Evolutionary conservation across 2,113 vertebrate species (phyloP).

Genomic region (Vicugna pacos): DNA sequence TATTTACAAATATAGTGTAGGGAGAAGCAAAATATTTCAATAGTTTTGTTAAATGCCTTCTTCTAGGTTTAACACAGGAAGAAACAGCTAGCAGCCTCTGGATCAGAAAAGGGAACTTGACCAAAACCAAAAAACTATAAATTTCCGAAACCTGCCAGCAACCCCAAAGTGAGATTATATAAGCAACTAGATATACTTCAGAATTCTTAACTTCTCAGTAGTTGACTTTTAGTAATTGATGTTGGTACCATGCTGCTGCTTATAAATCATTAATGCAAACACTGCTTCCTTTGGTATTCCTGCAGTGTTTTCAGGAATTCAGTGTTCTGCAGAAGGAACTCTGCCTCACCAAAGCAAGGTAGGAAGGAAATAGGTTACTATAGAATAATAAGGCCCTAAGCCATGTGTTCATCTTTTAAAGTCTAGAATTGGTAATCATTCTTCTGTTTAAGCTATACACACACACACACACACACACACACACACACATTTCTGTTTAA

Average conservation of each 20-base stretch:
- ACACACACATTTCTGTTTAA: neutral
- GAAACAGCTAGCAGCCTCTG: neutral
- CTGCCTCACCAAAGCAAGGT: constrained; percentile 66
- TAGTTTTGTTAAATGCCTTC: neutral
- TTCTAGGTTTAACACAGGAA: neutral
- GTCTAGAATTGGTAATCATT: neutral
- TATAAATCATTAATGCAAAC: neutral
- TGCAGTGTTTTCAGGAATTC: neutral
- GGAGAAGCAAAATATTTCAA: neutral
- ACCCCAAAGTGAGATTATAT: neutral
- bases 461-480: no score
- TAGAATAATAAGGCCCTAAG: constrained; percentile 89
- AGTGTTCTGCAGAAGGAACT: constrained; percentile 28
- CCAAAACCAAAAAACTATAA: neutral
- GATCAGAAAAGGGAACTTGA: neutral
- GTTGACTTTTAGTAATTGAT: neutral
- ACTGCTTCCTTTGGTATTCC: neutral
- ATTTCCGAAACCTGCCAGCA: constrained; percentile 11
- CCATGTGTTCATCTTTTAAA: neutral
- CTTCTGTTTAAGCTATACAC: neutral
- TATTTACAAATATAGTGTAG: neutral
- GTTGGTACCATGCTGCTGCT: neutral
- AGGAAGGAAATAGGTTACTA: constrained; percentile 68
- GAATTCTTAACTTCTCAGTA: neutral
- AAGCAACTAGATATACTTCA: neutral